phyloP scores from a whole-genome alignment of 2,888 invertebrate genomes.

The Coenonympha glycerion region DNA sequence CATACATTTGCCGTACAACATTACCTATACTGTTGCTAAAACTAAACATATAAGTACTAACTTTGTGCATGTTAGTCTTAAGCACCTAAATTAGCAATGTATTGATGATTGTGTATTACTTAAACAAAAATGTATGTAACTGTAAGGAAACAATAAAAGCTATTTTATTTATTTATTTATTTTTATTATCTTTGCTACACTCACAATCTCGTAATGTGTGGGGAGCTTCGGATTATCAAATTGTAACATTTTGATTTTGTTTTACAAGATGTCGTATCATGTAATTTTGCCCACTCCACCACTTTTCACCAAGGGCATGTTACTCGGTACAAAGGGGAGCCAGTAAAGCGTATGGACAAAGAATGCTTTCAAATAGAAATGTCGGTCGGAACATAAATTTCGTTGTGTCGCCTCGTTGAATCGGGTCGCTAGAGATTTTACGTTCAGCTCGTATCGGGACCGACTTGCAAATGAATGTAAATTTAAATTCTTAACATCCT shows the following conservation, averaged over 20 bases:
- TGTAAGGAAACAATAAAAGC: no score
- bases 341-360: constrained; percentile 14
- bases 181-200: no score
- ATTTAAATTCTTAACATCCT: background rate
- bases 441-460: background rate
- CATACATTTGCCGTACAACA: no score
- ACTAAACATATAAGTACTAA: no score
- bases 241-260: background rate
- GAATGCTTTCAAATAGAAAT: constrained; percentile 20
- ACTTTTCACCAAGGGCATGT: constrained; percentile 7
- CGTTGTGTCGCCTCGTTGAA: constrained; percentile 10
- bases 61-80: no score
- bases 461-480: constrained; percentile 4
- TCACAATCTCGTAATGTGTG: no score
- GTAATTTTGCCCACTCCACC: background rate
- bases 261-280: background rate
- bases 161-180: no score
- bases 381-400: constrained; percentile 17
- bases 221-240: no score
- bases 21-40: no score
- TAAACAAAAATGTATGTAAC: no score
- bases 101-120: no score
- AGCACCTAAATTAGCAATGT: no score
- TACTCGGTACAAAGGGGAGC: constrained; percentile 12
- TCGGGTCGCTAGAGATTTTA: constrained; percentile 7